Percentiles rank a stretch among this genome's conserved stretches.
These are phyloP conservation scores for Stigmatopora argus DNA, from an alignment of 2,113 vertebrate genomes.

Conservation along the genomic window DNA sequence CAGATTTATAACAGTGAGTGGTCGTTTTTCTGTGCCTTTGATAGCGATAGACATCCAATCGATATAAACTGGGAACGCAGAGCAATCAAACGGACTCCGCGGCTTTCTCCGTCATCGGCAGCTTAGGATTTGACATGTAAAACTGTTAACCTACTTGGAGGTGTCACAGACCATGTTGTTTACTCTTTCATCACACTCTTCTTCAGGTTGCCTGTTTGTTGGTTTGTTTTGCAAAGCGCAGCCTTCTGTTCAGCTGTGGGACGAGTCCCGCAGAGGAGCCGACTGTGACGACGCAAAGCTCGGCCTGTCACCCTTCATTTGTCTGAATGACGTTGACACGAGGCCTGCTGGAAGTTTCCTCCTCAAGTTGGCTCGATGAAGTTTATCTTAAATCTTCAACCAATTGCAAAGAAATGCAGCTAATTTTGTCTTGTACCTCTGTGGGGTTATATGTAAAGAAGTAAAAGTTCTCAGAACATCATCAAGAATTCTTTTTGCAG, in stretches of 20 bases:
- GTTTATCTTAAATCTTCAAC: slow-evolving; percentile 31
- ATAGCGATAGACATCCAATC: too few species aligned
- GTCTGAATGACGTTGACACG: slow-evolving; percentile 66
- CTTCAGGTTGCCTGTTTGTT: slow-evolving; percentile 70
- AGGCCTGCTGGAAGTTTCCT: slow-evolving; percentile 46
- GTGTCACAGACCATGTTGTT: slow-evolving; percentile 68
- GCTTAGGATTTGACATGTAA: slow-evolving; percentile 26
- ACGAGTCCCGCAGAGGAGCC: slow-evolving; percentile 58
- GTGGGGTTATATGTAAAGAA: slow-evolving; percentile 15
- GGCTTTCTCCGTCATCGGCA: too few species aligned
- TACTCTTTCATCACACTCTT: slow-evolving; percentile 73
- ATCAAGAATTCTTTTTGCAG: slow-evolving; percentile 77
- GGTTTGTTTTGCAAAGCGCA: slow-evolving; percentile 75
- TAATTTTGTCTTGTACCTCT: slow-evolving; percentile 4
- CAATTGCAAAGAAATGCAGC: not conserved
- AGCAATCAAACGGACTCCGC: too few species aligned
- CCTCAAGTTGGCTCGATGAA: slow-evolving; percentile 39
- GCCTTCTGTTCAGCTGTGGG: slow-evolving; percentile 71
- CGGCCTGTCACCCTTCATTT: slow-evolving; percentile 61
- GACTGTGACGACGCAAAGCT: slow-evolving; percentile 59
- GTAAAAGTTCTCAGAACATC: slow-evolving; percentile 57
- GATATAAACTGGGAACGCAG: too few species aligned
- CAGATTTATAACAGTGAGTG: too few species aligned
- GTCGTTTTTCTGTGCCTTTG: too few species aligned
- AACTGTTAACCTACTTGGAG: slow-evolving; percentile 71